phyloP scores from a whole-genome alignment of 1,140 invertebrate genomes.

The Ips nitidus region DNA sequence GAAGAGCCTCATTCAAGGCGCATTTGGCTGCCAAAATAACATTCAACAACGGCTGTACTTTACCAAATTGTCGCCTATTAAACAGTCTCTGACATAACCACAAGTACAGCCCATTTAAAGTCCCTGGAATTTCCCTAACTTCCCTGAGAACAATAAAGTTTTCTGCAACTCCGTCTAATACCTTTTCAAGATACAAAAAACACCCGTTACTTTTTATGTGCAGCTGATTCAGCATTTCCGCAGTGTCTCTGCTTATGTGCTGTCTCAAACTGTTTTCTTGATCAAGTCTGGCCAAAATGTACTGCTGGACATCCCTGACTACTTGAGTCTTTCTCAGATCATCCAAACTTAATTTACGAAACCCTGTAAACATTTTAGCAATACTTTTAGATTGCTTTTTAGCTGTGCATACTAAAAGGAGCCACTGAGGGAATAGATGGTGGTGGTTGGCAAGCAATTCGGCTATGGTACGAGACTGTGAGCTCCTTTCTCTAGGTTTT shows the following conservation, averaged over 20 bases:
- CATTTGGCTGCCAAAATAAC: constrained; percentile 84
- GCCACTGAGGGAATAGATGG: constrained; percentile 91
- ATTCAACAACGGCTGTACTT: constrained; percentile 83
- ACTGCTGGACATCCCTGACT: constrained; percentile 90
- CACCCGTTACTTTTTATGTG: constrained; percentile 97
- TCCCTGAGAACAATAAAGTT: constrained; percentile 87
- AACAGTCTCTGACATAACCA: constrained; percentile 94
- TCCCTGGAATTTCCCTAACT: constrained; percentile 89
- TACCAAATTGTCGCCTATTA: constrained; percentile 83
- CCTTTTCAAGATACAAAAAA: constrained; percentile 90
- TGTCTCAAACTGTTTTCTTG: constrained; percentile 77
- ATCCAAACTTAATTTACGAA: constrained; percentile 89
- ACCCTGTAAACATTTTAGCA: constrained; percentile 90
- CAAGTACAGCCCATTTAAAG: constrained; percentile 90
- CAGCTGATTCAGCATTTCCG: constrained; percentile 92
- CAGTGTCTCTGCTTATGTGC: constrained; percentile 81
- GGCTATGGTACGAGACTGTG: constrained; percentile 71
- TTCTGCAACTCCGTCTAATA: constrained; percentile 89
- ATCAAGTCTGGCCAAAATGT: constrained; percentile 88
- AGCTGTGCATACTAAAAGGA: constrained; percentile 88
- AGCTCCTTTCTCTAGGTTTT: constrained; percentile 55
- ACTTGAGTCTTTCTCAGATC: constrained; percentile 87
- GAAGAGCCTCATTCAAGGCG: constrained; percentile 76
- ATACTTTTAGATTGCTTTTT: constrained; percentile 83
- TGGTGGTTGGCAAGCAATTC: constrained; percentile 87